Evolutionary conservation across 2,113 vertebrate genomes (phyloP).

Genomic region (Glaucomys volans): DNA sequence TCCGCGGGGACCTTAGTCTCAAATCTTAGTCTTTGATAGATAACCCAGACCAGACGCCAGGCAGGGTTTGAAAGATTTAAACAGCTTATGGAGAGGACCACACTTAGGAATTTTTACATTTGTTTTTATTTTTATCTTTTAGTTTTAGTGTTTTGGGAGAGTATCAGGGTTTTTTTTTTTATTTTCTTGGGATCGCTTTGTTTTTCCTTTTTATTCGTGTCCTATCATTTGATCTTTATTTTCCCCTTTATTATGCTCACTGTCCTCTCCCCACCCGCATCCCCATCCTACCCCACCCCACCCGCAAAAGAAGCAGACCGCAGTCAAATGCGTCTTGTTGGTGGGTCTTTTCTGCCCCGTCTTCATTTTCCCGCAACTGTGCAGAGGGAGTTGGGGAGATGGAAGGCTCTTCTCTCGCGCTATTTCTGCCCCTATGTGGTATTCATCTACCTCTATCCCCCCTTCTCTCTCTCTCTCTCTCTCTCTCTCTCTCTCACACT

Average conservation of each 20-base stretch:
- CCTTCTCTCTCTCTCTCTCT: no score
- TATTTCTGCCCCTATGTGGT: background rate
- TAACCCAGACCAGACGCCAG: background rate
- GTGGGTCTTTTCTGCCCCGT: background rate
- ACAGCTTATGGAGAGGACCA: background rate
- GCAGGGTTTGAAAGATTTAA: background rate
- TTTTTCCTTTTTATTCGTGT: background rate
- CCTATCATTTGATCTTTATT: background rate
- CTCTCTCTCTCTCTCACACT: background rate
- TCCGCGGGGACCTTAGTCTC: background rate
- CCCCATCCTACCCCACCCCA: no score
- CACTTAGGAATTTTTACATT: background rate
- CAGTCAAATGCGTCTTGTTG: background rate
- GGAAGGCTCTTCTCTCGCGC: background rate
- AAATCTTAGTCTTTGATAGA: background rate
- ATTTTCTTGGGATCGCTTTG: background rate
- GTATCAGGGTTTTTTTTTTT: background rate
- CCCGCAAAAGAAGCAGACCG: background rate
- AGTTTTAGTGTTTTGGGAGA: background rate
- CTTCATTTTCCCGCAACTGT: background rate
- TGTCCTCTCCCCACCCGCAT: background rate
- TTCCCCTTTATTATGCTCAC: background rate
- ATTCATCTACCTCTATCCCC: no score
- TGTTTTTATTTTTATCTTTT: background rate
- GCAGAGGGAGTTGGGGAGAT: background rate